Evolutionary conservation across 2,797 vertebrate species (phyloP).

Genomic region (Takifugu rubripes): DNA sequence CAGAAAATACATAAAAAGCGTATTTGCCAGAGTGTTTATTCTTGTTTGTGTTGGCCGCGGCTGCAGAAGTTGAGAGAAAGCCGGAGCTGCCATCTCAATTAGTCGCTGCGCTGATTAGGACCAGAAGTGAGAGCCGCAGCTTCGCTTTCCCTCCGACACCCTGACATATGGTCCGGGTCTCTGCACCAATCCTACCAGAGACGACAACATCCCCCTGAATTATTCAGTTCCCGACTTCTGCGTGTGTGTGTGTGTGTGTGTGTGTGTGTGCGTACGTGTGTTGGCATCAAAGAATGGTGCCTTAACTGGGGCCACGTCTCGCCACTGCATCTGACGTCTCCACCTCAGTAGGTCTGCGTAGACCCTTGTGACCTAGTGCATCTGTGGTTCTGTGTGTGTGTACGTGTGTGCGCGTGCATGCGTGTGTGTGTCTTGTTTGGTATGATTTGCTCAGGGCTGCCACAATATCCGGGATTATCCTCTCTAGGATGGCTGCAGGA

Average conservation of each 20-base stretch:
- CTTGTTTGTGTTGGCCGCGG: constrained; percentile 24
- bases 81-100: constrained; percentile 32
- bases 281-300: constrained; percentile 31
- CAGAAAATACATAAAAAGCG: no score
- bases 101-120: constrained; percentile 40
- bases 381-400: constrained; percentile 1
- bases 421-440: constrained; percentile 10
- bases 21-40: neutral
- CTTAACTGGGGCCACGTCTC: constrained; percentile 1
- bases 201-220: constrained; percentile 27
- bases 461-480: constrained; percentile 57
- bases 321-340: constrained; percentile 10
- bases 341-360: constrained; percentile 21
- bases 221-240: constrained; percentile 14
- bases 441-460: constrained; percentile 16
- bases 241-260: constrained; percentile 1
- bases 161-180: constrained; percentile 36
- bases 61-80: constrained; percentile 8
- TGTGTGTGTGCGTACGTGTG: constrained; percentile 9
- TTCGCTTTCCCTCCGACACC: constrained; percentile 4
- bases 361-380: constrained; percentile 27
- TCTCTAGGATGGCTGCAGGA: constrained; percentile 47
- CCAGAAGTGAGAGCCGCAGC: constrained; percentile 23
- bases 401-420: constrained; percentile 13
- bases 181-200: constrained; percentile 15